These are phyloP conservation scores for Toxonevra muliebris DNA, from an alignment of 2,888 invertebrate species.

Conservation along the genomic window DNA sequence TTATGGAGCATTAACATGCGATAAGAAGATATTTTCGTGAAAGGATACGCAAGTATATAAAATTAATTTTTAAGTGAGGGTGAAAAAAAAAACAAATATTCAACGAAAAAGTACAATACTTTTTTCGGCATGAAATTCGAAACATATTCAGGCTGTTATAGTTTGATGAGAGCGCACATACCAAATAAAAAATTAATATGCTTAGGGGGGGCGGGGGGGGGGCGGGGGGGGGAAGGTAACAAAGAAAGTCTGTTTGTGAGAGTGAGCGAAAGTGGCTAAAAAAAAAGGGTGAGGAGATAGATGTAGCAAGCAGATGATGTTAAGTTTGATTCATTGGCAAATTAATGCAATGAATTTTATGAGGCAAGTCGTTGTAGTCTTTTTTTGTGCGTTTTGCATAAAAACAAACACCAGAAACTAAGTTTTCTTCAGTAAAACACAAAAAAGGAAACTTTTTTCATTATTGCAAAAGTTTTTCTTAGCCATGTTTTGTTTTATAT, in stretches of 20 bases:
- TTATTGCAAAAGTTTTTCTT: slow-evolving; percentile 3
- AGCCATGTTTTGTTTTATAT: not conserved
- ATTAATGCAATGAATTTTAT: slow-evolving; percentile 52
- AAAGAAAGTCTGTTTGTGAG: no score
- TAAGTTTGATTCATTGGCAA: slow-evolving; percentile 45
- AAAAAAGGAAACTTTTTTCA: slow-evolving; percentile 6
- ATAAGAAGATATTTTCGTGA: slow-evolving; percentile 44
- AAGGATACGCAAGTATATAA: slow-evolving; percentile 58
- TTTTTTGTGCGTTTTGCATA: slow-evolving; percentile 1
- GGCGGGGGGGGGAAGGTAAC: not conserved
- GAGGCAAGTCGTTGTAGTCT: slow-evolving; percentile 33
- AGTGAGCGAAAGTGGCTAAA: no score
- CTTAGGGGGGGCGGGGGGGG: not conserved
- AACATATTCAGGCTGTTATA: slow-evolving; percentile 28
- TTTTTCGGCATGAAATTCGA: slow-evolving; percentile 29
- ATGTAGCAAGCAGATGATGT: no score
- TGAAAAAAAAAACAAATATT: slow-evolving; percentile 33
- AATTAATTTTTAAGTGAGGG: slow-evolving; percentile 60
- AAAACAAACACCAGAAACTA: not conserved
- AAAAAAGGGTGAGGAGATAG: no score
- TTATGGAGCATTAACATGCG: slow-evolving; percentile 52
- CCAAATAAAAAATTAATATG: not conserved
- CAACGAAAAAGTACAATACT: slow-evolving; percentile 31
- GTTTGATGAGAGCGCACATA: not conserved
- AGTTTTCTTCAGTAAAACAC: not conserved